Evolutionary conservation across 2,888 invertebrate species (phyloP).

Genomic region (Acronicta aceris): DNA sequence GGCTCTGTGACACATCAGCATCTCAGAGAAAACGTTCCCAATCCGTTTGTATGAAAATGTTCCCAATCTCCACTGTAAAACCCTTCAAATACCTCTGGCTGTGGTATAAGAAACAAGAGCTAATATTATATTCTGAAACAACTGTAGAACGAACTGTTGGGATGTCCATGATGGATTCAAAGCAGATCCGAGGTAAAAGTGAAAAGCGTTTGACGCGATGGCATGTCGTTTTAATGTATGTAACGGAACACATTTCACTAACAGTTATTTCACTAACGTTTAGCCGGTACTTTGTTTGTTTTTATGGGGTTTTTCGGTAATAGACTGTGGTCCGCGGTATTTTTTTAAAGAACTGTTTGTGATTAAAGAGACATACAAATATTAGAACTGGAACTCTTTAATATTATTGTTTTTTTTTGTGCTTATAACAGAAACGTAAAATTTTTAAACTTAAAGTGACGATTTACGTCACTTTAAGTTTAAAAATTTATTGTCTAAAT

Average conservation of each 20-base stretch:
- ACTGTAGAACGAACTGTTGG: slow-evolving; percentile 32
- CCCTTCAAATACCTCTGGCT: too few relatives aligned
- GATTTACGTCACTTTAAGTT: too few relatives aligned
- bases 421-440: too few relatives aligned
- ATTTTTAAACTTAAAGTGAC: too few relatives aligned
- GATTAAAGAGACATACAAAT: too few relatives aligned
- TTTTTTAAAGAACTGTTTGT: neutral
- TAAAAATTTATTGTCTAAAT: too few relatives aligned
- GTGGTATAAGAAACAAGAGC: neutral
- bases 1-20: too few relatives aligned
- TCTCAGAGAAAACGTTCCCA: too few relatives aligned
- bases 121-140: slow-evolving; percentile 7
- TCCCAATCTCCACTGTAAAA: too few relatives aligned
- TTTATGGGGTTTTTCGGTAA: neutral
- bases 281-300: slow-evolving; percentile 11
- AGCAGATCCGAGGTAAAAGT: slow-evolving; percentile 51
- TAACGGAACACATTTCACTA: slow-evolving; percentile 34
- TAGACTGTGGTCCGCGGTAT: neutral
- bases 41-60: too few relatives aligned
- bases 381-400: too few relatives aligned
- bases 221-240: slow-evolving; percentile 40
- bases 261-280: slow-evolving; percentile 27
- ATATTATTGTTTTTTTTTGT: too few relatives aligned
- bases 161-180: slow-evolving; percentile 42
- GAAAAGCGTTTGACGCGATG: slow-evolving; percentile 36